phyloP scores from a whole-genome alignment of 2,888 invertebrate species.

The Myopa tessellatipennis region DNA sequence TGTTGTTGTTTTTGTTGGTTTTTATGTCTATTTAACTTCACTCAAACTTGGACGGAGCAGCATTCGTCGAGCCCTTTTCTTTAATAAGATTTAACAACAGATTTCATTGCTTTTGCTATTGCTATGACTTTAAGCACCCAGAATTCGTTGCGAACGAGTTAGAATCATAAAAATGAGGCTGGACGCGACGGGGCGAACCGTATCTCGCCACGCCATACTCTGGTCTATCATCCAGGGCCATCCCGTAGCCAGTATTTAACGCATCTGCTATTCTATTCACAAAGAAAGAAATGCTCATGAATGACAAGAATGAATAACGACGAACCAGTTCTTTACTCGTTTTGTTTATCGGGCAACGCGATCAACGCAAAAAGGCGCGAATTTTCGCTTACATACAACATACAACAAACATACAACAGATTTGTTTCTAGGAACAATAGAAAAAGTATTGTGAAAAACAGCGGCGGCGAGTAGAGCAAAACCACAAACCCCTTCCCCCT shows the following conservation, averaged over 20 bases:
- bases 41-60: neutral
- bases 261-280: neutral
- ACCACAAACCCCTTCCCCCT: neutral
- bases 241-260: neutral
- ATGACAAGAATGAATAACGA: neutral
- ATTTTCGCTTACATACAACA: constrained; percentile 19
- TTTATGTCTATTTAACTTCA: neutral
- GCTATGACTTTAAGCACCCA: neutral
- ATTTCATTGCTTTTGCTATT: neutral
- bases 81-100: neutral
- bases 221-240: neutral
- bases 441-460: neutral
- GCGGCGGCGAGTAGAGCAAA: neutral
- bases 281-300: neutral
- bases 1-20: constrained; percentile 2
- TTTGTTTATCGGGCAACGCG: constrained; percentile 15
- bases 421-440: neutral
- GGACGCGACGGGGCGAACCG: neutral
- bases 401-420: constrained; percentile 9
- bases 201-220: neutral
- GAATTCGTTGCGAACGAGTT: neutral
- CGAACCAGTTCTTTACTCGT: neutral
- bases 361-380: constrained; percentile 26
- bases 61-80: neutral
- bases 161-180: constrained; percentile 11